Percentiles rank a stretch among this genome's conserved stretches.
Conservation (phyloP, 2,888 invertebrate genomes). For the Bibio marci region DNA sequence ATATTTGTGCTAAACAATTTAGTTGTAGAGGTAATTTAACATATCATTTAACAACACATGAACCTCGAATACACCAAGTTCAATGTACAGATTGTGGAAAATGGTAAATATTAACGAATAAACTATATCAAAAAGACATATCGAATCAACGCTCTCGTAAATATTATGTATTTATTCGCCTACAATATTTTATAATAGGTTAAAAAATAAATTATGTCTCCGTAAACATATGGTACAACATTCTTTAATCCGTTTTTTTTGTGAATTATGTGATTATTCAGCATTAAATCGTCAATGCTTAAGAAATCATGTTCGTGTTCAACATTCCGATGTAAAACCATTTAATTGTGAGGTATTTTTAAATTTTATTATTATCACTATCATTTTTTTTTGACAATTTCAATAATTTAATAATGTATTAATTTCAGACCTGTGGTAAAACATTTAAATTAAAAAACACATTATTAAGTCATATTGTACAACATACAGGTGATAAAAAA, state of each 20-base stretch:
- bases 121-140: no score
- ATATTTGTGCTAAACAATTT: conserved; percentile 12
- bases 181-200: no score
- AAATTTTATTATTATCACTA: not conserved
- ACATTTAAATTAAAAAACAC: conserved; percentile 12
- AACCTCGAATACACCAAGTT: conserved; percentile 11
- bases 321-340: conserved; percentile 11
- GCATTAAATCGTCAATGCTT: conserved; percentile 10
- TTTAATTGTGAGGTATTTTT: conserved; percentile 8
- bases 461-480: conserved; percentile 11
- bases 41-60: conserved; percentile 13
- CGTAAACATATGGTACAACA: conserved; percentile 12
- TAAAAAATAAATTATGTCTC: conserved; percentile 12
- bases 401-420: no score
- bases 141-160: no score
- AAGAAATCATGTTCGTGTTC: conserved; percentile 10
- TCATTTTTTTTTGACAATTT: no score
- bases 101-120: conserved; percentile 9
- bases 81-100: conserved; percentile 12
- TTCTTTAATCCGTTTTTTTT: conserved; percentile 8
- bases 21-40: conserved; percentile 11
- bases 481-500: conserved; percentile 12
- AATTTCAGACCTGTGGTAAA: conserved; percentile 9
- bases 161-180: no score
- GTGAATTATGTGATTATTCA: conserved; percentile 10